Conservation (phyloP, 2,888 invertebrate genomes). For the Muschampia plurimacula region DNA sequence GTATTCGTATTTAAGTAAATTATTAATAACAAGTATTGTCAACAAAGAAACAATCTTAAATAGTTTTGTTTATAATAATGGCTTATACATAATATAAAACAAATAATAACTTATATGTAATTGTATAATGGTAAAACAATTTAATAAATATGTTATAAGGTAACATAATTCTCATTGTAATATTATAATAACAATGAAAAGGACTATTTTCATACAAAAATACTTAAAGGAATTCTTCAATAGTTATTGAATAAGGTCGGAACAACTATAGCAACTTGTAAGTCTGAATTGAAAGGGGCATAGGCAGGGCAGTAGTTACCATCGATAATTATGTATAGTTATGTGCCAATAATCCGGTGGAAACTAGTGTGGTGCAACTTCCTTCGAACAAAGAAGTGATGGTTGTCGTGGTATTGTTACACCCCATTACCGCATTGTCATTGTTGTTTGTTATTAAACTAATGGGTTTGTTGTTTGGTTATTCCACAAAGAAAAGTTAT, state of each 20-base stretch:
- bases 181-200: neutral
- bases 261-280: conserved; percentile 11
- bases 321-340: conserved; percentile 46
- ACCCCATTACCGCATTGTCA: conserved; percentile 29
- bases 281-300: conserved; percentile 25
- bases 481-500: neutral
- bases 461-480: conserved; percentile 28
- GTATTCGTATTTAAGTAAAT: no score
- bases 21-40: no score
- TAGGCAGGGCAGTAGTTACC: conserved; percentile 23
- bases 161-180: neutral
- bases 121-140: no score
- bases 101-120: no score
- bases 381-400: conserved; percentile 44
- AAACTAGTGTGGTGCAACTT: conserved; percentile 43
- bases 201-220: neutral
- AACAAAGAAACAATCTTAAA: no score
- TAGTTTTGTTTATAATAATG: no score
- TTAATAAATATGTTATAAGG: no score
- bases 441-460: conserved; percentile 28
- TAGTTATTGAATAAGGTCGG: neutral
- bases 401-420: conserved; percentile 33
- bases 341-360: conserved; percentile 38
- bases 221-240: neutral
- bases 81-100: no score